Conservation (phyloP, 2,797 vertebrate genomes). For the Thaleichthys pacificus region DNA sequence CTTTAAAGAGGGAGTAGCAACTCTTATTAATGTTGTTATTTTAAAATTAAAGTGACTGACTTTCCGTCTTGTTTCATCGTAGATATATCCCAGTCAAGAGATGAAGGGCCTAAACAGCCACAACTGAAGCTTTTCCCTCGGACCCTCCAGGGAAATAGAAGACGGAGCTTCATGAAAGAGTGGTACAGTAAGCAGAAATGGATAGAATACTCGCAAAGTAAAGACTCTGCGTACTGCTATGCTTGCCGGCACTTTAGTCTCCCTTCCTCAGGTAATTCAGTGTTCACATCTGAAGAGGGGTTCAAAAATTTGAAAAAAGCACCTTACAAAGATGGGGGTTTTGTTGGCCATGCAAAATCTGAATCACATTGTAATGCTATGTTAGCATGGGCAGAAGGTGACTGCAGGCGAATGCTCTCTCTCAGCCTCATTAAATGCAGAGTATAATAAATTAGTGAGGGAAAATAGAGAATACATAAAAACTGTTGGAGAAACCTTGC, state of each 20-base stretch:
- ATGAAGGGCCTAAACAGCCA: too few relatives aligned
- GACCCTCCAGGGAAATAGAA: too few relatives aligned
- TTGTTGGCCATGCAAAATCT: constrained; percentile 27
- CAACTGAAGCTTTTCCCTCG: too few relatives aligned
- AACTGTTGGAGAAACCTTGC: not conserved
- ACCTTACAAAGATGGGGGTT: constrained; percentile 19
- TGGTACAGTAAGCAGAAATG: constrained; percentile 8
- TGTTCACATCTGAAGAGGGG: not conserved
- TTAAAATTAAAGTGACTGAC: too few relatives aligned
- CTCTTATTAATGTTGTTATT: not conserved
- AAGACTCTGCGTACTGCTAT: constrained; percentile 21
- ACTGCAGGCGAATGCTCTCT: constrained; percentile 1
- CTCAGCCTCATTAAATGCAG: constrained; percentile 10
- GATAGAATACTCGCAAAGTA: constrained; percentile 14
- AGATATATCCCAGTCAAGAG: too few relatives aligned
- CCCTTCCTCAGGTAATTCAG: not conserved
- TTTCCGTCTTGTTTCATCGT: too few relatives aligned
- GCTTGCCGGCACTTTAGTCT: not conserved
- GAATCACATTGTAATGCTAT: not conserved
- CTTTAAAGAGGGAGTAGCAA: constrained; percentile 1
- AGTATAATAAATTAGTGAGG: constrained; percentile 21
- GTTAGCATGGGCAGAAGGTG: constrained; percentile 13
- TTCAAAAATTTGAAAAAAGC: constrained; percentile 21
- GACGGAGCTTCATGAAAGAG: too few relatives aligned
- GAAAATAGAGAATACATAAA: constrained; percentile 28